Evolutionary conservation across 2,113 vertebrate genomes (phyloP).

Genomic region (Hypocryptadius cinnamomeus): DNA sequence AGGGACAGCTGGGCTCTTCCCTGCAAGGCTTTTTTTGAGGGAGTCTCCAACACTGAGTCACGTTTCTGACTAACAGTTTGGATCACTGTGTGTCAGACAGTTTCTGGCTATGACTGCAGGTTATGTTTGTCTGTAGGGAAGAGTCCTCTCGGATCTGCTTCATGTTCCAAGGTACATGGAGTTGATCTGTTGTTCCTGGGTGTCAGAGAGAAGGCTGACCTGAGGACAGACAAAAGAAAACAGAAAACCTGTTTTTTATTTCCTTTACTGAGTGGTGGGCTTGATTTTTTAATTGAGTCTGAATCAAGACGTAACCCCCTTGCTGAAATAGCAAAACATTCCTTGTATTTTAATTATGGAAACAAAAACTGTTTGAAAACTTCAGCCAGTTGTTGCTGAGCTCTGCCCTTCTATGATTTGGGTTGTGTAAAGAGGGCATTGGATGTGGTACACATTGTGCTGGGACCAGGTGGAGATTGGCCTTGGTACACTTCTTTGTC

Average conservation of each 20-base stretch:
- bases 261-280: neutral
- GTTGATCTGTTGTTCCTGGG: neutral
- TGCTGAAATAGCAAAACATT: neutral
- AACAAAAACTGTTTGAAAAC: neutral
- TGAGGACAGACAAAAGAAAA: neutral
- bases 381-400: neutral
- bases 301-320: neutral
- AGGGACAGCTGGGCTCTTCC: neutral
- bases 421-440: neutral
- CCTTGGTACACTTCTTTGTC: neutral
- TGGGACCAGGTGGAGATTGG: neutral
- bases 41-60: slow-evolving; percentile 34
- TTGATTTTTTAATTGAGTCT: neutral
- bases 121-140: slow-evolving; percentile 21
- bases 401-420: neutral
- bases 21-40: neutral
- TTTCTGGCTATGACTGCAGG: slow-evolving; percentile 6
- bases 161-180: neutral
- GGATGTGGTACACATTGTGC: fast-evolving
- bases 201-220: neutral
- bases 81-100: neutral
- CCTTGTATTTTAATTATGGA: neutral
- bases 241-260: neutral
- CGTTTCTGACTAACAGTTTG: neutral
- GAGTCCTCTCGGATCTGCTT: neutral